Base-by-base conservation (phyloP, 2,888 invertebrate genomes). In the Slavum lentiscoides region DNA sequence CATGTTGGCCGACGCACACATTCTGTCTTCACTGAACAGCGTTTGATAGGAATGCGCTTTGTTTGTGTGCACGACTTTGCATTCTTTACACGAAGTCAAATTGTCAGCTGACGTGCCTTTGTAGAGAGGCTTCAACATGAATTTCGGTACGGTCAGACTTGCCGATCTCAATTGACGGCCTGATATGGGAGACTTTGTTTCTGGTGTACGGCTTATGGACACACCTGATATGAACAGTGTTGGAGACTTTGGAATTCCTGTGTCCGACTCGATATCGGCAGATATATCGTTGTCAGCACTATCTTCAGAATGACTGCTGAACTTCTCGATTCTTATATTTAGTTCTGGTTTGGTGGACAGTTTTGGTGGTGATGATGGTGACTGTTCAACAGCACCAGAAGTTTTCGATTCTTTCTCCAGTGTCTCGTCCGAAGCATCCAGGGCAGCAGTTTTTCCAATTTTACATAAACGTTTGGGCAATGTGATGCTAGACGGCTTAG, bases 141-240 rank as follows among this genome's bases (percentile, higher is more conserved):
- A 80, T n/a, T 80, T 80, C 86, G 84, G 83, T 30, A 88, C 88
- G 83, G 88, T 88, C 83, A 89, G 86, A 85, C 88, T 89, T 59
- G 88, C 88, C 15, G 89, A 88, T 64, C 88, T 86, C 70, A 88
- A 87, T 85, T 87, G 87, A 83, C 88, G 85, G n/a, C 88, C 88
- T 30, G 85, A 84, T 15, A 86, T 87, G 30, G 88, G 87, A 39
- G 86, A 87, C 84, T 88, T 87, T 53, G 88, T 88, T 85, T 89
- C 89, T 17, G 89, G 88, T 11, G 89, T 89, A 39, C 89, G 86
- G 59, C 88, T 89, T 83, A 89, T 89, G n/a, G 89, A 89, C 15
- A 89, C 89, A 39, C 89, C 89, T 39, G 89, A 89, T 82, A 89
- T 89, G 84, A 88, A 89, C n/a, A 89, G 85, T 1, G 89, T 89